Conservation (phyloP, 2,888 invertebrate species). For the Hoplodrina blanda region DNA sequence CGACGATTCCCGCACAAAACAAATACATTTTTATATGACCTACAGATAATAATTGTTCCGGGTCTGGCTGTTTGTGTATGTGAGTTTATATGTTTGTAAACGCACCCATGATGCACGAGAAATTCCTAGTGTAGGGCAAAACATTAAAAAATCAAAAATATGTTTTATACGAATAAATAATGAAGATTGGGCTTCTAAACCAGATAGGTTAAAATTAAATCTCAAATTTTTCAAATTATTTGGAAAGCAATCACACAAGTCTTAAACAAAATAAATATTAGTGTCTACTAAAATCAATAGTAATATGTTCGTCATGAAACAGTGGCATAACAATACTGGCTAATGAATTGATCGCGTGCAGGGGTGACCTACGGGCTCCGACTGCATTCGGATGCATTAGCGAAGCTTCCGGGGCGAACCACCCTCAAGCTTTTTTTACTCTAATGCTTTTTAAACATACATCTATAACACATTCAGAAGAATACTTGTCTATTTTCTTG, state of each 20-base stretch:
- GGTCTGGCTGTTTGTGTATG: too few relatives aligned
- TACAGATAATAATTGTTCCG: too few relatives aligned
- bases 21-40: too few relatives aligned
- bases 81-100: too few relatives aligned
- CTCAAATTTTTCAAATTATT: not conserved
- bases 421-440: conserved; percentile 63
- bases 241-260: not conserved
- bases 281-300: conserved; percentile 53
- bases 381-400: conserved; percentile 90
- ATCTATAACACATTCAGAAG: conserved; percentile 1
- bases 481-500: not conserved
- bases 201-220: not conserved
- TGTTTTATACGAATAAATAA: too few relatives aligned
- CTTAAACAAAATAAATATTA: conserved; percentile 33
- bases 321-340: conserved; percentile 77
- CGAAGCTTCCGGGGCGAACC: conserved; percentile 83
- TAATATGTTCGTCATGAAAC: conserved; percentile 60
- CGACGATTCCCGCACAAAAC: too few relatives aligned
- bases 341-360: conserved; percentile 89
- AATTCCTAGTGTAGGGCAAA: too few relatives aligned
- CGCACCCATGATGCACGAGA: too few relatives aligned
- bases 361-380: conserved; percentile 71
- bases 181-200: too few relatives aligned
- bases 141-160: too few relatives aligned
- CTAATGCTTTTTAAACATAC: conserved; percentile 58